A percentile compares a stretch with the other conserved stretches of the same genome.
These are phyloP conservation scores for Fukomys damarensis DNA, from an alignment of 2,113 vertebrate species.

Conservation along the genomic window DNA sequence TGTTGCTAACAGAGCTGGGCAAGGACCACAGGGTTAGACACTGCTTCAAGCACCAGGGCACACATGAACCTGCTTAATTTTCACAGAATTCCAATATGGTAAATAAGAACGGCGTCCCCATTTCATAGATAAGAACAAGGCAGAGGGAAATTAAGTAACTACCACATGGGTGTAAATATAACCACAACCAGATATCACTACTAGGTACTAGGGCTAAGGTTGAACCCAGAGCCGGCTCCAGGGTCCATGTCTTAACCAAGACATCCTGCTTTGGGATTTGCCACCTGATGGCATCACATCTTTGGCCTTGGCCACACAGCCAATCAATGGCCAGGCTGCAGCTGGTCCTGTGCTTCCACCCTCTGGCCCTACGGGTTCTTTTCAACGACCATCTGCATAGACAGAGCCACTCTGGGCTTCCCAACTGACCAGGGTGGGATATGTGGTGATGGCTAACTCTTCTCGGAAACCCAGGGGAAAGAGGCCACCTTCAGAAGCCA, in stretches of 20 bases:
- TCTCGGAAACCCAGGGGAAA: neutral
- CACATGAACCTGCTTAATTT: neutral
- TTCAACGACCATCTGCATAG: neutral
- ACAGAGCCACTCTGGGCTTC: neutral
- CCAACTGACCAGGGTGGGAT: neutral
- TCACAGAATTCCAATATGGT: neutral
- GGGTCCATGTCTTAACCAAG: no score
- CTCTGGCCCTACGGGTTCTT: no score
- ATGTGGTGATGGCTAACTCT: neutral
- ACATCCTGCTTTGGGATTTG: neutral
- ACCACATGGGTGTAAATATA: neutral
- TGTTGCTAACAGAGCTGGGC: rapidly evolving
- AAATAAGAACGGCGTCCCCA: rapidly evolving
- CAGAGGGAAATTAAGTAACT: neutral
- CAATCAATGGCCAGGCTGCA: neutral
- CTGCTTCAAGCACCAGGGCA: neutral
- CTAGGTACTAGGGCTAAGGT: neutral
- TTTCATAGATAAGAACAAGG: neutral
- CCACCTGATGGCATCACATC: rapidly evolving
- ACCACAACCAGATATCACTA: neutral
- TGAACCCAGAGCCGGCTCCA: neutral
- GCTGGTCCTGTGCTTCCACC: neutral
- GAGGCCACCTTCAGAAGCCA: neutral
- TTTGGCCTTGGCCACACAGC: neutral
- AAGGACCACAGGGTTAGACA: rapidly evolving